A percentile compares a stretch with the other conserved stretches of the same genome.
These are phyloP conservation scores for Hypomecis punctinalis DNA, from an alignment of 2,888 invertebrate species.

Conservation along the genomic window DNA sequence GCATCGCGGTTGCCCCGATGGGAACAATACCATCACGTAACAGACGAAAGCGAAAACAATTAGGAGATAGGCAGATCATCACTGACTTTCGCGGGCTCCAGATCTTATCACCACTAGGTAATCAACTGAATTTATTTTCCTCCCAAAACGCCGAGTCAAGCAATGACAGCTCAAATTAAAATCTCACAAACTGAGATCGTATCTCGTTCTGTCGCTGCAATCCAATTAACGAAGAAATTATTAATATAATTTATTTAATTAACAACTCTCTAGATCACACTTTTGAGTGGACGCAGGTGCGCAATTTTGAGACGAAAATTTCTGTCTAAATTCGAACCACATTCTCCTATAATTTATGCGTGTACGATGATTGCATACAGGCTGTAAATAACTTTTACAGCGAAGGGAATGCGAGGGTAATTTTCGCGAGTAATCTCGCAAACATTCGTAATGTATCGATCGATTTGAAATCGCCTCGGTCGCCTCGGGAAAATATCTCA, in stretches of 20 bases:
- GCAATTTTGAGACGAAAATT: conserved; percentile 39
- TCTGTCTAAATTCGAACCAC: conserved; percentile 48
- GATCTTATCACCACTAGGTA: conserved; percentile 52
- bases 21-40: conserved; percentile 71
- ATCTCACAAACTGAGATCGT: conserved; percentile 54
- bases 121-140: conserved; percentile 51
- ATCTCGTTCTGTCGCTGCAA: conserved; percentile 49
- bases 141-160: conserved; percentile 43
- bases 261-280: conserved; percentile 45
- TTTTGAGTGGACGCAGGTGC: conserved; percentile 41
- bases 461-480: conserved; percentile 61
- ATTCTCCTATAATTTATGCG: conserved; percentile 56
- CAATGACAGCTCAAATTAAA: conserved; percentile 59
- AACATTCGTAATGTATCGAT: conserved; percentile 57
- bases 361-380: conserved; percentile 53
- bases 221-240: conserved; percentile 52
- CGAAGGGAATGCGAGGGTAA: conserved; percentile 57
- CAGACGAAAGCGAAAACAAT: conserved; percentile 78
- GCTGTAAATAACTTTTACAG: conserved; percentile 61
- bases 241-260: conserved; percentile 45
- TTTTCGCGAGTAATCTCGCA: conserved; percentile 59
- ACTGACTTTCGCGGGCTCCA: conserved; percentile 62
- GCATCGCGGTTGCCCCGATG: conserved; percentile 56
- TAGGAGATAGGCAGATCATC: conserved; percentile 69
- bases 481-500: conserved; percentile 68